These are phyloP conservation scores for Drosophila tripunctata DNA, from an alignment of 2,888 invertebrate species.

Conservation along the genomic window DNA sequence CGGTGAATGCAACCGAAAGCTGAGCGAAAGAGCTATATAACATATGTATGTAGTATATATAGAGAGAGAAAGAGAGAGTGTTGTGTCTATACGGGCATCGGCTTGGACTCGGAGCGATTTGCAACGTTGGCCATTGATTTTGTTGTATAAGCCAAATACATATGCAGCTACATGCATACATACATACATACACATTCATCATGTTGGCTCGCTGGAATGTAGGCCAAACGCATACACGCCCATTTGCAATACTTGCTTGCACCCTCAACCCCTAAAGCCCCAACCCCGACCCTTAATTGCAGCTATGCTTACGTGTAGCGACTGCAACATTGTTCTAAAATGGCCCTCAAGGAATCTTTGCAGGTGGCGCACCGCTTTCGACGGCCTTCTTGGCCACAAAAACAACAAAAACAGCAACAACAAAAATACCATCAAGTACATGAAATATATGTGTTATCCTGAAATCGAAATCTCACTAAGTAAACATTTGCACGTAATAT, in stretches of 20 bases:
- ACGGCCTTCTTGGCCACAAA: constrained; percentile 33
- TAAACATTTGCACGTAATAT: constrained; percentile 8
- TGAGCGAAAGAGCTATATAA: constrained; percentile 14
- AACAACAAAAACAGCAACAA: not conserved
- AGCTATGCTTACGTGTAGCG: constrained; percentile 4
- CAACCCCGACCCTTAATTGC: not conserved
- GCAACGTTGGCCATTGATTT: constrained; percentile 73
- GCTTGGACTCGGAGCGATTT: constrained; percentile 50
- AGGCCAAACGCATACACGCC: constrained; percentile 62
- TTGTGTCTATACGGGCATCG: constrained; percentile 28
- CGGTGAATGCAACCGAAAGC: constrained; percentile 72
- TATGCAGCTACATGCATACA: constrained; percentile 2
- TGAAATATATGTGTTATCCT: constrained; percentile 1
- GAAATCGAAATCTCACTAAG: constrained; percentile 9
- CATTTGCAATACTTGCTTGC: constrained; percentile 16
- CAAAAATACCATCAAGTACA: not conserved
- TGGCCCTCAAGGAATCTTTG: constrained; percentile 55
- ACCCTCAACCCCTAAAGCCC: not conserved
- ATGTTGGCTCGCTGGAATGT: constrained; percentile 56
- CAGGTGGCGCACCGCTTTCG: constrained; percentile 29
- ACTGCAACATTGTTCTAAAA: constrained; percentile 45
- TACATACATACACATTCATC: constrained; percentile 36
- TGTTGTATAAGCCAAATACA: constrained; percentile 64
- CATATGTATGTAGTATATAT: too few relatives aligned
- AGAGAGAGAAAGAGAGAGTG: constrained; percentile 12